Percentiles rank a stretch among this genome's conserved stretches.
Conservation (phyloP, 2,888 invertebrate species). For the Andrena marginata region DNA sequence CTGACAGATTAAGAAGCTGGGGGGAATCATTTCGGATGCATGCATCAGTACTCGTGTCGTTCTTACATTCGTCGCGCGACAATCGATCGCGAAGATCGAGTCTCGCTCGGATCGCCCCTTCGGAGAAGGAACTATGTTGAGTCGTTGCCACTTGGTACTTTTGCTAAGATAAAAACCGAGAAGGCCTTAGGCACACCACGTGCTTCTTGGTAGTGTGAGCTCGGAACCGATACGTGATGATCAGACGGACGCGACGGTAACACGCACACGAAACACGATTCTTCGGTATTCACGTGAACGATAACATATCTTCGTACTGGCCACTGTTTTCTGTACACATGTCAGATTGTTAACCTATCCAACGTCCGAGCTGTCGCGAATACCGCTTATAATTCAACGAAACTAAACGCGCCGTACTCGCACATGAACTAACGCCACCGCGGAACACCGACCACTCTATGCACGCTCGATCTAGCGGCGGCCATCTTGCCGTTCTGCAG, state of each 20-base stretch:
- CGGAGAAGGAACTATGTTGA: background rate
- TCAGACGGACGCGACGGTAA: constrained; percentile 29
- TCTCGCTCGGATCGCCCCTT: background rate
- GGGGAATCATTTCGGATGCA: background rate
- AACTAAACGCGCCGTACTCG: constrained; percentile 48
- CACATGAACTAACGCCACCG: constrained; percentile 59
- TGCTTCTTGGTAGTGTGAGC: constrained; percentile 43
- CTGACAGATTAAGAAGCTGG: background rate
- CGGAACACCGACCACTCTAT: constrained; percentile 52
- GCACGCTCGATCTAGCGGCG: constrained; percentile 58
- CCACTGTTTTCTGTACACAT: constrained; percentile 35
- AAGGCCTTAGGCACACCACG: constrained; percentile 42
- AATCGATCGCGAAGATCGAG: constrained; percentile 53
- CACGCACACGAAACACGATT: constrained; percentile 11
- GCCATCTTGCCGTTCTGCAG: constrained; percentile 66
- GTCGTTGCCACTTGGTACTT: background rate
- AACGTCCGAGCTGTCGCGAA: constrained; percentile 24
- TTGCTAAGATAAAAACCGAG: constrained; percentile 24
- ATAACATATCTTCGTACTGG: constrained; percentile 1
- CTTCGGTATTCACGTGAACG: constrained; percentile 38
- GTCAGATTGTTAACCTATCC: constrained; percentile 53
- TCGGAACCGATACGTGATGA: constrained; percentile 9
- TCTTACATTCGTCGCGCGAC: constrained; percentile 43
- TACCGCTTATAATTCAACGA: constrained; percentile 40
- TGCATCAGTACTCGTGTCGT: constrained; percentile 24